Evolutionary conservation across 1,140 invertebrate genomes (phyloP).

Genomic region (Aphidius ervi): DNA sequence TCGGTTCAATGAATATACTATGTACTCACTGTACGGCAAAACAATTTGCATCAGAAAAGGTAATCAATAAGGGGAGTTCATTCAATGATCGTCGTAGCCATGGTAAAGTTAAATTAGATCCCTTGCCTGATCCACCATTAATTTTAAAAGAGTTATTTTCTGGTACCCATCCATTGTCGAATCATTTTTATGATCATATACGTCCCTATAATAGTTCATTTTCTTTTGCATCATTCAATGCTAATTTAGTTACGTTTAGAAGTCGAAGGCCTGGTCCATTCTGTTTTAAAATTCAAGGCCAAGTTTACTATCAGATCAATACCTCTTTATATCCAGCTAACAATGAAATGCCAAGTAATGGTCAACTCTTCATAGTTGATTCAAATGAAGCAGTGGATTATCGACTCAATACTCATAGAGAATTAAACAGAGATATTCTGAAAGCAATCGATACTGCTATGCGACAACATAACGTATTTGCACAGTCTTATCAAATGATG

Average conservation of each 20-base stretch:
- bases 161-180: not conserved
- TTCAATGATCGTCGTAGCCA: not conserved
- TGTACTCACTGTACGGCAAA: not conserved
- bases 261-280: not conserved
- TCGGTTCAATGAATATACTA: not conserved
- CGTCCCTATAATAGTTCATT: constrained; percentile 1
- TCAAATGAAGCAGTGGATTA: constrained; percentile 3
- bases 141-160: not conserved
- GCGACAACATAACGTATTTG: constrained; percentile 5
- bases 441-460: constrained; percentile 4
- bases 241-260: constrained; percentile 3
- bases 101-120: not conserved
- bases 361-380: constrained; percentile 12
- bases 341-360: constrained; percentile 12
- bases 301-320: constrained; percentile 4
- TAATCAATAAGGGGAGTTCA: not conserved
- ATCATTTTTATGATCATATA: constrained; percentile 5
- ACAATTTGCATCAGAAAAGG: not conserved
- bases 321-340: not conserved
- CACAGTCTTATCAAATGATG: too few relatives aligned
- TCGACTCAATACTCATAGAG: not conserved
- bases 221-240: constrained; percentile 14
- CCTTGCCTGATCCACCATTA: constrained; percentile 1
- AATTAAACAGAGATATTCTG: constrained; percentile 3
- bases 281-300: constrained; percentile 2